Base-by-base conservation (phyloP, 2,797 vertebrate species). In the Chiloscyllium punctatum region DNA sequence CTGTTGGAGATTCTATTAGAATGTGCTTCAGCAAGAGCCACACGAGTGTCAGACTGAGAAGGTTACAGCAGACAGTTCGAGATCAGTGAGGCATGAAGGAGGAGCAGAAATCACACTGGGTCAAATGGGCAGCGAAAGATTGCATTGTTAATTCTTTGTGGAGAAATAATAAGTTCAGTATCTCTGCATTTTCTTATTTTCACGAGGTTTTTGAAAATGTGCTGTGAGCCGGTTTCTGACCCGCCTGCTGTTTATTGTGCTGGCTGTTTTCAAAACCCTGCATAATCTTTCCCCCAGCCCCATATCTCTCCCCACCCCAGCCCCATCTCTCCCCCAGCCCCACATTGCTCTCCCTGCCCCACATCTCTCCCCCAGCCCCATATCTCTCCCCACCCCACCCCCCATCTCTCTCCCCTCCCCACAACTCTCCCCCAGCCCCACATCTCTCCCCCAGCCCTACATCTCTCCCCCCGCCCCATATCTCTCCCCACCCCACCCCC, bases 71-170 rank as follows among this genome's bases (percentile, higher is more conserved):
- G 2, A 66, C 33, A 68, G 53, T 66, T 91, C 88, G 66, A 9
- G 88, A 91, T 91, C 88, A 91, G 53, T 21, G 33, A 57, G 66
- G 88, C 33, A n/a, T 91, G 57, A 66, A 91, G 57, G 57, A 66
- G 57, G 57, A 37, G 4, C 33, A 62, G 88, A 91, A 66, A 91
- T 25, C 88, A 91, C 13, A 91, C 57, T 33, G 6, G 88, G 88
- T 91, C 88, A 91, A 91, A 16, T 62, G 88, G 88, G 21, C 88
- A 91, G 88, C 33, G 18, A 66, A n/a, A 57, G 88, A 91, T 91
- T 91, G 88, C 57, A 91, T 66, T 66, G 57, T 91, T 91, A 91
- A n/a, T 91, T 91, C 88, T 91, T n/a, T n/a, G 57, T 91, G 87
- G 53, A 16, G 57, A 66, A 91, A 15, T 66, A n/a, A 91, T 66